A percentile compares a stretch with the other conserved stretches of the same genome.
Evolutionary conservation across 2,113 vertebrate genomes (phyloP).

Genomic region (Heloderma charlesbogerti): DNA sequence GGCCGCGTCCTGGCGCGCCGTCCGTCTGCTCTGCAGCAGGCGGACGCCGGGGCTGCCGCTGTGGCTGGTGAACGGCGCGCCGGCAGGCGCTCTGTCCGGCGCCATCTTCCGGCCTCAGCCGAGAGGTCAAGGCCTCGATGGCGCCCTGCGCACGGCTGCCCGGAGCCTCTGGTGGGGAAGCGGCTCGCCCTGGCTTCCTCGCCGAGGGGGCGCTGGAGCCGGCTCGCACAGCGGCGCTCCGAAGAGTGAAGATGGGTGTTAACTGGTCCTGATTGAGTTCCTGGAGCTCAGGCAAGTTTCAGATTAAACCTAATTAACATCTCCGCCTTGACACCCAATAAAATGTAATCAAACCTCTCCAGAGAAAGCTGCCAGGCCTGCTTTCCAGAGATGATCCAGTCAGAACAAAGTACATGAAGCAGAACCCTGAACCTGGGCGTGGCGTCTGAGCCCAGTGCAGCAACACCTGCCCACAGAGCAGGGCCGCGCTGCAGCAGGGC

Average conservation of each 20-base stretch:
- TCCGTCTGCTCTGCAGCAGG: too few species aligned
- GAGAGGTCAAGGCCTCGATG: background rate
- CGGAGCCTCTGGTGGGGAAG: background rate
- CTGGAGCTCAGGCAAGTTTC: constrained; percentile 74
- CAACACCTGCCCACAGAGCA: background rate
- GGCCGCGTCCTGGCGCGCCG: too few species aligned
- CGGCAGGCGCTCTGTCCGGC: too few species aligned
- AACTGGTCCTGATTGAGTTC: constrained; percentile 72
- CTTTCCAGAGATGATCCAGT: constrained; percentile 37
- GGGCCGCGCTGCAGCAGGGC: background rate
- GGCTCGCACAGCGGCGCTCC: too few species aligned
- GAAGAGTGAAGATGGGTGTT: constrained; percentile 73
- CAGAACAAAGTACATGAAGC: background rate
- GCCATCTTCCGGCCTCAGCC: background rate
- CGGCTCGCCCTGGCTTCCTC: background rate
- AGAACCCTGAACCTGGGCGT: background rate
- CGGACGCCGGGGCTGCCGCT: too few species aligned
- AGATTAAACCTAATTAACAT: constrained; percentile 74
- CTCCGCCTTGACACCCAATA: constrained; percentile 65
- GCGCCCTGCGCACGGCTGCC: background rate
- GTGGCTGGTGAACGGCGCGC: too few species aligned
- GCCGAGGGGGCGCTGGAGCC: too few species aligned
- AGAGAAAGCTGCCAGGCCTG: constrained; percentile 59
- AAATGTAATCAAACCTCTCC: constrained; percentile 74
- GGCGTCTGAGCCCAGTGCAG: background rate